phyloP scores from a whole-genome alignment of 2,113 vertebrate species.

The Globicephala melas region DNA sequence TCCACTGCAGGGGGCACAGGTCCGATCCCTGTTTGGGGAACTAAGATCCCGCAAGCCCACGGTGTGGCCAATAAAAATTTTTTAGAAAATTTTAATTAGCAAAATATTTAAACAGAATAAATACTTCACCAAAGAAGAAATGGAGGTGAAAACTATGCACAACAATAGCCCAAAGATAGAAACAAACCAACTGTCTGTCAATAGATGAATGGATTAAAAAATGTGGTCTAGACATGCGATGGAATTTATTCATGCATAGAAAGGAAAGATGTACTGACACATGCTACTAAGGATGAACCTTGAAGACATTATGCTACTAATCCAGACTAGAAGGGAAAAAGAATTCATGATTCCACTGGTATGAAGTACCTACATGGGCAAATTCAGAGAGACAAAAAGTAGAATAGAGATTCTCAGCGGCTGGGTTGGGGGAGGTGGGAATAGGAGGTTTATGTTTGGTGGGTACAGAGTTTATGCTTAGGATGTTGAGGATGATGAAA shows the following conservation, averaged over 20 bases:
- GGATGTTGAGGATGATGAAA: too few species aligned
- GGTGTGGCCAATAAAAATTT: too few species aligned
- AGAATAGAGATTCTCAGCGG: not conserved
- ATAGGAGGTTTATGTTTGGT: not conserved
- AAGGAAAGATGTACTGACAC: too few species aligned
- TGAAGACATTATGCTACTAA: too few species aligned
- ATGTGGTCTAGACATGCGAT: not conserved
- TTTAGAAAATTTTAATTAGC: not conserved
- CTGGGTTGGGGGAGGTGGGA: not conserved
- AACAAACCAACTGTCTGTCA: not conserved
- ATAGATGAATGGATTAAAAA: not conserved
- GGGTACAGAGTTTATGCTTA: not conserved
- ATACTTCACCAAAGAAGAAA: not conserved
- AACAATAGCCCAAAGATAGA: not conserved
- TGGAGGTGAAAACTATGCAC: not conserved
- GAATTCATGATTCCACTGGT: rapidly evolving
- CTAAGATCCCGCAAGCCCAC: too few species aligned
- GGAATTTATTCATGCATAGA: not conserved
- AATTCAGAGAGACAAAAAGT: not conserved
- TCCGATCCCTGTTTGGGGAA: too few species aligned
- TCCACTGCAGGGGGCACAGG: too few species aligned
- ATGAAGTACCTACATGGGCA: not conserved
- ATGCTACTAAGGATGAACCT: not conserved
- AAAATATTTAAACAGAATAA: not conserved
- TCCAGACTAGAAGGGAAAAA: not conserved